These are phyloP conservation scores for Atta cephalotes DNA, from an alignment of 1,140 invertebrate genomes.

Conservation along the genomic window DNA sequence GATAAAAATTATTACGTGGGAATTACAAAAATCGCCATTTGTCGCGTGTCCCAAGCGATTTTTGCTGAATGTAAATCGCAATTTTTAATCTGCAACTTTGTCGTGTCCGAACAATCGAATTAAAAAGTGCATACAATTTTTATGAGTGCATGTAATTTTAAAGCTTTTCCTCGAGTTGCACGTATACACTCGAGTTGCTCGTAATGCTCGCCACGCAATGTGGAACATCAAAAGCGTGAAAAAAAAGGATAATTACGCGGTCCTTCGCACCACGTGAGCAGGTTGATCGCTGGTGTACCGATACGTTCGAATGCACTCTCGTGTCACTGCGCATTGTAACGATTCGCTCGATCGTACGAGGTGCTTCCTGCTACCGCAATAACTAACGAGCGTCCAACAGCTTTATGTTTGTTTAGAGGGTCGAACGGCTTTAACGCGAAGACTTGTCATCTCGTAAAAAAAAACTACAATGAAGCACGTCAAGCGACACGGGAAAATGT, in stretches of 20 bases:
- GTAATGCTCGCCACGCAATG: background rate
- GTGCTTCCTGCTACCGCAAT: slow-evolving; percentile 70
- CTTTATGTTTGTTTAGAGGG: slow-evolving; percentile 76
- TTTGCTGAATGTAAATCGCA: background rate
- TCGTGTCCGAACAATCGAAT: background rate
- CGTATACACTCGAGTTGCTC: background rate
- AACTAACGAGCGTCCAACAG: slow-evolving; percentile 69
- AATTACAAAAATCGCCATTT: background rate
- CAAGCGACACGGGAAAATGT: slow-evolving; percentile 9
- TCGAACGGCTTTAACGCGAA: slow-evolving; percentile 61
- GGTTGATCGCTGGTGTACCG: slow-evolving; percentile 35
- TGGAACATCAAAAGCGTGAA: slow-evolving; percentile 23
- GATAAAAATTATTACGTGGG: slow-evolving; percentile 7
- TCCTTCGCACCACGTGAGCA: slow-evolving; percentile 56
- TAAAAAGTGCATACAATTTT: background rate
- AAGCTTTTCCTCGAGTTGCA: background rate
- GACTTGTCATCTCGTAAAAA: slow-evolving; percentile 31
- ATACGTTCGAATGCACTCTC: slow-evolving; percentile 68
- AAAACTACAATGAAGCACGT: slow-evolving; percentile 11
- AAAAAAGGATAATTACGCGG: slow-evolving; percentile 50
- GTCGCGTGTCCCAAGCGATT: background rate
- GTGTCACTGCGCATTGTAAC: slow-evolving; percentile 70
- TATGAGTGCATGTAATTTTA: background rate
- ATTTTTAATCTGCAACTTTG: background rate
- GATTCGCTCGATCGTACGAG: slow-evolving; percentile 72